Conservation (phyloP, 2,888 invertebrate genomes). For the Nephrotoma appendiculata region DNA sequence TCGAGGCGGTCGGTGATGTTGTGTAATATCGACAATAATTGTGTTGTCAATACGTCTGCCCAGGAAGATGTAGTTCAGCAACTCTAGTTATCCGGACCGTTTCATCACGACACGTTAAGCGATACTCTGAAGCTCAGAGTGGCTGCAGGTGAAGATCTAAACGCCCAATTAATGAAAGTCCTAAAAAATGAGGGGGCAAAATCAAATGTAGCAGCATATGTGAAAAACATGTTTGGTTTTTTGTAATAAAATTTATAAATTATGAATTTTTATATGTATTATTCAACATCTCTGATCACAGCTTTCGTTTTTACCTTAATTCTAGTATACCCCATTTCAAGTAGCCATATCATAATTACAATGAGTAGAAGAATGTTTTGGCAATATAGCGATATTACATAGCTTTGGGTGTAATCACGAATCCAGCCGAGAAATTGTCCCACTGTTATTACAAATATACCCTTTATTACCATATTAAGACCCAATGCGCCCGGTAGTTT, state of each 20-base stretch:
- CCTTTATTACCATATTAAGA: conserved; percentile 57
- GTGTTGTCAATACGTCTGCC: conserved; percentile 78
- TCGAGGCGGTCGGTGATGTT: conserved; percentile 54
- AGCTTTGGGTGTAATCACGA: conserved; percentile 48
- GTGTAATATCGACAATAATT: conserved; percentile 72
- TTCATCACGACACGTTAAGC: conserved; percentile 54
- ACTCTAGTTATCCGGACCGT: conserved; percentile 59
- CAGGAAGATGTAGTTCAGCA: conserved; percentile 86
- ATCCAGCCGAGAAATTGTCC: conserved; percentile 52
- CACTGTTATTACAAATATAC: conserved; percentile 46
- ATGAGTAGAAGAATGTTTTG: conserved; percentile 41
- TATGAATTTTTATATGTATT: neutral
- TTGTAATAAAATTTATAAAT: conserved; percentile 17
- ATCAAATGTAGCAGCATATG: conserved; percentile 12
- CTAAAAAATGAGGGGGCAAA: conserved; percentile 43
- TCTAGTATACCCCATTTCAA: conserved; percentile 27
- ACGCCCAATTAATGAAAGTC: conserved; percentile 48
- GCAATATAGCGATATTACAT: conserved; percentile 44
- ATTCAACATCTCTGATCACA: neutral
- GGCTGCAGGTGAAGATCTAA: conserved; percentile 52
- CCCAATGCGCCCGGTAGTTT: conserved; percentile 53
- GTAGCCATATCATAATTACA: conserved; percentile 41
- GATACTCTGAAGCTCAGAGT: conserved; percentile 57
- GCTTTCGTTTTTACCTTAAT: neutral
- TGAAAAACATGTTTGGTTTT: conserved; percentile 26